These are phyloP conservation scores for Hystrix brachyura DNA, from an alignment of 2,113 vertebrate genomes.

Conservation along the genomic window DNA sequence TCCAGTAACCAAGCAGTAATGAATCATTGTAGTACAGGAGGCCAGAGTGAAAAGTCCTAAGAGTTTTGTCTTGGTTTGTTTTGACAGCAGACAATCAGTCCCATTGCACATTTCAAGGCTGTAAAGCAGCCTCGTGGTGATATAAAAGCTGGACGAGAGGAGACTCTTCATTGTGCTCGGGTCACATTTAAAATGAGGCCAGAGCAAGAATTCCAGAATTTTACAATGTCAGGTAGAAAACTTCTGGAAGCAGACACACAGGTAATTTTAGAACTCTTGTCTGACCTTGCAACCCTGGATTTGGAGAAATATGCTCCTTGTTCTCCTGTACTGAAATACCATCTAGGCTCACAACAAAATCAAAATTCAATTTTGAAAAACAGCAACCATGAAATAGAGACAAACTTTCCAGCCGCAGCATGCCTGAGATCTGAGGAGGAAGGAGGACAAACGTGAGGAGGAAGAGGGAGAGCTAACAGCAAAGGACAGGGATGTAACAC, in stretches of 20 bases:
- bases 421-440: neutral
- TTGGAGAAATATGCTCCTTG: neutral
- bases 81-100: neutral
- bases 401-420: neutral
- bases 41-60: too few species aligned
- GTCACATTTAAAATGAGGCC: neutral
- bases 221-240: neutral
- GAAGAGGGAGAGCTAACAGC: neutral
- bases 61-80: neutral
- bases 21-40: neutral
- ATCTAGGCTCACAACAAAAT: neutral
- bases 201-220: neutral
- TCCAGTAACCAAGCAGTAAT: neutral
- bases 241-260: neutral
- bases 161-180: neutral
- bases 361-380: neutral
- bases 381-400: neutral
- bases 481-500: neutral
- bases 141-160: neutral
- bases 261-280: neutral
- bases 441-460: neutral
- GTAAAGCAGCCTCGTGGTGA: neutral
- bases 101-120: neutral
- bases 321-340: neutral
- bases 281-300: accelerated